These are phyloP conservation scores for Cheilosia vulpina DNA, from an alignment of 2,888 invertebrate genomes.

Conservation along the genomic window DNA sequence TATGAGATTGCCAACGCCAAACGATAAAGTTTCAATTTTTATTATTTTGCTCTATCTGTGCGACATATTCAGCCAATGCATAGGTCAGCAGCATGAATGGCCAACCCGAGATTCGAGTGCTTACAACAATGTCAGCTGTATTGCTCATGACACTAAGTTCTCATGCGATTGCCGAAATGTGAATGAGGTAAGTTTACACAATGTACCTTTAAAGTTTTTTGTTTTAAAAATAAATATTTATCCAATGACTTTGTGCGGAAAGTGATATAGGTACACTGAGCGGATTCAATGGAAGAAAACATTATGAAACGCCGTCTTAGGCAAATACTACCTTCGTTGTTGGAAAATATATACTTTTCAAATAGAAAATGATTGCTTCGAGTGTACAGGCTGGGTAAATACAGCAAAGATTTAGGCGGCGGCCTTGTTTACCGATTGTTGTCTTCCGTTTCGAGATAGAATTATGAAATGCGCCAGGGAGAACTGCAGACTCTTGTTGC, in stretches of 20 bases:
- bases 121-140: constrained; percentile 79
- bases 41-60: constrained; percentile 55
- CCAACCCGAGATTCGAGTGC: constrained; percentile 32
- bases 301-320: neutral
- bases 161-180: constrained; percentile 82
- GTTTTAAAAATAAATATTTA: constrained; percentile 52
- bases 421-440: constrained; percentile 30
- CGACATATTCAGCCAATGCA: constrained; percentile 65
- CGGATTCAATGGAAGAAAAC: constrained; percentile 1
- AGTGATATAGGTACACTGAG: neutral
- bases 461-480: neutral
- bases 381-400: constrained; percentile 12
- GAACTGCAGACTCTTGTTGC: neutral
- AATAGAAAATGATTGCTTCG: constrained; percentile 10
- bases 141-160: constrained; percentile 81
- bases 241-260: constrained; percentile 31
- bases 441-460: constrained; percentile 6
- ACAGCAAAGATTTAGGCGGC: constrained; percentile 28
- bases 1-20: constrained; percentile 63
- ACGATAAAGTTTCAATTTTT: constrained; percentile 61
- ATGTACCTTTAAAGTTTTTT: neutral
- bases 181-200: constrained; percentile 79
- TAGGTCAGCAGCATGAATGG: constrained; percentile 61
- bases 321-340: constrained; percentile 29
- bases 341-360: neutral